Conservation (phyloP, 2,888 invertebrate genomes). For the Sphaeridia pumilis region DNA sequence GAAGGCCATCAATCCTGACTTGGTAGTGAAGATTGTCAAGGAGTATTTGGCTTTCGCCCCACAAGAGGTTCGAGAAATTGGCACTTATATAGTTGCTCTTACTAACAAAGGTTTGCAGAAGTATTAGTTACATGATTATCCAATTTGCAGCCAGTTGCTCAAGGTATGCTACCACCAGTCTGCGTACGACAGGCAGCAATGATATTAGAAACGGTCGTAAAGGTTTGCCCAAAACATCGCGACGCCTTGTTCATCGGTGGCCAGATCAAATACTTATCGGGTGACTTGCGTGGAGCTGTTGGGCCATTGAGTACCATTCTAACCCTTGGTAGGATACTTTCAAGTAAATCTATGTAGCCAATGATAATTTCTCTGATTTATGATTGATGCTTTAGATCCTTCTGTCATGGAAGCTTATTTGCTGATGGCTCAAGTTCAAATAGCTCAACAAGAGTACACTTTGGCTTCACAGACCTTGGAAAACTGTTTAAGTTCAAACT, state of each 20-base stretch:
- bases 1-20: slow-evolving; percentile 67
- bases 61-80: slow-evolving; percentile 21
- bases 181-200: slow-evolving; percentile 50
- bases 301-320: slow-evolving; percentile 58
- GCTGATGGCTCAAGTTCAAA: slow-evolving; percentile 71
- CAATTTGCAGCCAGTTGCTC: slow-evolving; percentile 52
- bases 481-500: slow-evolving; percentile 80
- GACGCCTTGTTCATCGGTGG: slow-evolving; percentile 40
- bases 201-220: slow-evolving; percentile 58
- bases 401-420: slow-evolving; percentile 72
- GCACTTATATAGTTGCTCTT: too few species aligned
- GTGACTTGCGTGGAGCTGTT: slow-evolving; percentile 61
- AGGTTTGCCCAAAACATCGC: slow-evolving; percentile 69
- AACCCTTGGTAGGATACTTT: slow-evolving; percentile 48
- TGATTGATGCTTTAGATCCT: slow-evolving; percentile 56
- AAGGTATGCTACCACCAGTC: slow-evolving; percentile 42
- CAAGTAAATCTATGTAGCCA: too few species aligned
- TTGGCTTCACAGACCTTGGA: slow-evolving; percentile 78
- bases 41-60: slow-evolving; percentile 59
- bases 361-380: too few species aligned
- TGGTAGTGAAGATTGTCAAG: slow-evolving; percentile 63
- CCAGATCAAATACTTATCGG: slow-evolving; percentile 66
- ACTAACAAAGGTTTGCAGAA: not conserved
- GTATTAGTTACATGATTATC: slow-evolving; percentile 8
- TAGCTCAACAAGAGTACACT: slow-evolving; percentile 49